phyloP scores from a whole-genome alignment of 2,888 invertebrate species.

The Lasioglossum villosulum region DNA sequence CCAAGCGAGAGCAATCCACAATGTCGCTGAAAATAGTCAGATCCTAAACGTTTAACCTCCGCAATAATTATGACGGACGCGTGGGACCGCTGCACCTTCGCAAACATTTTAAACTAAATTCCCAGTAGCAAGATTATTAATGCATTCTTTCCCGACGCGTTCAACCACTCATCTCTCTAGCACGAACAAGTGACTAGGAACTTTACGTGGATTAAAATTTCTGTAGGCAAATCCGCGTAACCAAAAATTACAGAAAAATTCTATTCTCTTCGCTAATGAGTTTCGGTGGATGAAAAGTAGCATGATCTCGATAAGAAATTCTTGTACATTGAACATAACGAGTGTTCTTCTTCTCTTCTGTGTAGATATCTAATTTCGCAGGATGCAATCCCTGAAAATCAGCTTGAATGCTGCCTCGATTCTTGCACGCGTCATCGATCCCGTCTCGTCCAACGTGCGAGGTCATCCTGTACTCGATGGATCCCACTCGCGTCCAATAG shows the following conservation, averaged over 20 bases:
- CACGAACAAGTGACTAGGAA: neutral
- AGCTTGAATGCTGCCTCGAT: neutral
- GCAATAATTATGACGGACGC: constrained; percentile 1
- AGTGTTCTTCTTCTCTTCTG: neutral
- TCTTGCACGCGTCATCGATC: neutral
- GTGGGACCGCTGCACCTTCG: neutral
- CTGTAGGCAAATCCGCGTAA: neutral
- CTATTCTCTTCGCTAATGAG: neutral
- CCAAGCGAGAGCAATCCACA: neutral
- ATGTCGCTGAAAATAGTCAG: neutral
- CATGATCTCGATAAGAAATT: neutral
- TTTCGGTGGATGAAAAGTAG: neutral
- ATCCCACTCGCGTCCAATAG: neutral
- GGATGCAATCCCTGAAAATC: neutral
- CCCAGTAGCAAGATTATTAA: neutral
- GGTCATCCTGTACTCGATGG: neutral
- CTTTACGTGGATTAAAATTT: neutral
- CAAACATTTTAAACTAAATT: neutral
- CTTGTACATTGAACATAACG: neutral
- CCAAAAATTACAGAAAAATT: neutral
- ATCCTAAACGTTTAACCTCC: neutral
- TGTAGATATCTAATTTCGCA: neutral
- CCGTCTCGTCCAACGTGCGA: neutral
- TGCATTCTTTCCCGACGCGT: constrained; percentile 2
- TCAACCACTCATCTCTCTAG: neutral